Conservation (phyloP, 2,113 vertebrate species). For the Balaeniceps rex region DNA sequence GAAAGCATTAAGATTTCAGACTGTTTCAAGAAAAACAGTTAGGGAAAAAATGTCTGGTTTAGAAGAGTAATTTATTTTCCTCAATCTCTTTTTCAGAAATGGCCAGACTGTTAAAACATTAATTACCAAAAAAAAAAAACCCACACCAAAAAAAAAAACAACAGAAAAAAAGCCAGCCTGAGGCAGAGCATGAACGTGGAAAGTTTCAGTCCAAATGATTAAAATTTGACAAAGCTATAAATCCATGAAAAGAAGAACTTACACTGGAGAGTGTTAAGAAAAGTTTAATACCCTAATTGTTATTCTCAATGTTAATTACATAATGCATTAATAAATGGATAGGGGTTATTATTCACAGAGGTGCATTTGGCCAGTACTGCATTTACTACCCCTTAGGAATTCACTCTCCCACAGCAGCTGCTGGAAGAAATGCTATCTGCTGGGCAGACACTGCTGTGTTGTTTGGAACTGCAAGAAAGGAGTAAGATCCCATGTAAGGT, state of each 20-base stretch:
- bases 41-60: slow-evolving; percentile 27
- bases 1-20: background rate
- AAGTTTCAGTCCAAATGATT: slow-evolving; percentile 4
- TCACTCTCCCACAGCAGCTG: slow-evolving; percentile 17
- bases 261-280: background rate
- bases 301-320: slow-evolving; percentile 34
- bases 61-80: slow-evolving; percentile 28
- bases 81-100: slow-evolving; percentile 30
- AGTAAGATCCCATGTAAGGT: background rate
- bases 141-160: background rate
- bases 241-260: slow-evolving; percentile 8
- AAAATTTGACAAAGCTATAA: slow-evolving; percentile 35
- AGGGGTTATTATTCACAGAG: slow-evolving; percentile 15
- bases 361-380: background rate
- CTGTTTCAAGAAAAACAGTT: slow-evolving; percentile 31
- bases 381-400: slow-evolving; percentile 14
- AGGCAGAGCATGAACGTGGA: background rate
- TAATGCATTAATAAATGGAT: slow-evolving; percentile 9
- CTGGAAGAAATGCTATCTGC: slow-evolving; percentile 35
- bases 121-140: background rate
- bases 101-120: slow-evolving; percentile 11
- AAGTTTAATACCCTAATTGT: slow-evolving; percentile 8
- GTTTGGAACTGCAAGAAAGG: background rate
- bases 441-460: slow-evolving; percentile 17
- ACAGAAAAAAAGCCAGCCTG: background rate